These are phyloP conservation scores for Leptopilina syphax DNA, from an alignment of 2,888 invertebrate genomes.

Conservation along the genomic window DNA sequence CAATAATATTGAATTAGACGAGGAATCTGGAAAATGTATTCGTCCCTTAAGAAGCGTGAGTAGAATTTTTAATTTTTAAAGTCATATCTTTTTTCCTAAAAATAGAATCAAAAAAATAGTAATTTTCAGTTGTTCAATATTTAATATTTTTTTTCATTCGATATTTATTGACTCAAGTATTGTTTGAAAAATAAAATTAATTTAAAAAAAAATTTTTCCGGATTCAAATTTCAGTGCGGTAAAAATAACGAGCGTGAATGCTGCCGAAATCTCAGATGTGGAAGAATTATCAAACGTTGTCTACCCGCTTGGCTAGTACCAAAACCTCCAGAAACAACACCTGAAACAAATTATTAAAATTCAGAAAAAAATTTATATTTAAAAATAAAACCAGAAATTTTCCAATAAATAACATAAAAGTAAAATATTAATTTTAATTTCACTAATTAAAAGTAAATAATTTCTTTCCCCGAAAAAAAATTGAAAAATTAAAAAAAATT, in stretches of 20 bases:
- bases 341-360: not conserved
- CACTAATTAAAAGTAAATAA: no score
- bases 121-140: no score
- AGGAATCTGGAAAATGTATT: not conserved
- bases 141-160: no score
- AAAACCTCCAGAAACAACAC: not conserved
- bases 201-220: not conserved
- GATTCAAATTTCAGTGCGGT: not conserved
- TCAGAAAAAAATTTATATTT: no score
- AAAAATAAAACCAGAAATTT: no score
- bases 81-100: no score
- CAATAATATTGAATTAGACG: not conserved
- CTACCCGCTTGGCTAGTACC: constrained; percentile 26
- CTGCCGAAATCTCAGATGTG: not conserved
- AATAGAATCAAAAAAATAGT: no score
- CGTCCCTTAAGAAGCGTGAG: not conserved
- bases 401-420: no score
- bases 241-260: not conserved
- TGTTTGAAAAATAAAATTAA: not conserved
- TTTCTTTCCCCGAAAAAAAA: no score
- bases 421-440: no score
- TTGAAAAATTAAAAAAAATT: not conserved
- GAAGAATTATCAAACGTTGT: constrained; percentile 20
- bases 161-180: no score
- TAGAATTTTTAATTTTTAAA: not conserved